A percentile compares a stretch with the other conserved stretches of the same genome.
These are phyloP conservation scores for Eupsittula cactorum DNA, from an alignment of 2,113 vertebrate genomes.

Conservation along the genomic window DNA sequence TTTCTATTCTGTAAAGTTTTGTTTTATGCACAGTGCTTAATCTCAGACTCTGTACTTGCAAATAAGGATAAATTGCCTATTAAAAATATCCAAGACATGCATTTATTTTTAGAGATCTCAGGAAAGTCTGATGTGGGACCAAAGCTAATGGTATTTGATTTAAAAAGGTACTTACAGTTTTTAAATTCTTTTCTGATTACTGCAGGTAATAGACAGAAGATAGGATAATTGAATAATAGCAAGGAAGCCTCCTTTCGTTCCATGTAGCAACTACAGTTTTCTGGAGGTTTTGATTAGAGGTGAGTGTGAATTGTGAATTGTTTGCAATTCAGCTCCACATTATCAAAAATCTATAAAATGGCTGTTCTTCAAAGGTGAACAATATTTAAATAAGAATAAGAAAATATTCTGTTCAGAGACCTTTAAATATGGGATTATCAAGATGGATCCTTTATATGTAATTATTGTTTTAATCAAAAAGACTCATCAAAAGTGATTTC, in stretches of 20 bases:
- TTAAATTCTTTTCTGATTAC: conserved; percentile 46
- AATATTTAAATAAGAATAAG: neutral
- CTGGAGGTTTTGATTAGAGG: neutral
- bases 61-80: neutral
- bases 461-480: neutral
- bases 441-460: neutral
- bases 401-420: neutral
- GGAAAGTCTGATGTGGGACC: neutral
- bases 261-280: neutral
- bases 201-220: neutral
- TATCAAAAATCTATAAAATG: neutral
- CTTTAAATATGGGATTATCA: neutral
- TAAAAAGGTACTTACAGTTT: neutral
- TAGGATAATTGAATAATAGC: conserved; percentile 15
- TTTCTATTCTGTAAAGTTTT: neutral
- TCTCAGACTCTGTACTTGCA: neutral
- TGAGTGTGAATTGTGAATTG: neutral
- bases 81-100: neutral
- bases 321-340: neutral
- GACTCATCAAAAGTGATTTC: neutral
- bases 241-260: neutral
- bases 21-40: neutral
- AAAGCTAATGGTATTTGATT: conserved; percentile 21
- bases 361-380: neutral
- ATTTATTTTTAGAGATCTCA: conserved; percentile 14